These are phyloP conservation scores for Argyrosomus regius DNA, from an alignment of 2,797 vertebrate genomes.

Conservation along the genomic window DNA sequence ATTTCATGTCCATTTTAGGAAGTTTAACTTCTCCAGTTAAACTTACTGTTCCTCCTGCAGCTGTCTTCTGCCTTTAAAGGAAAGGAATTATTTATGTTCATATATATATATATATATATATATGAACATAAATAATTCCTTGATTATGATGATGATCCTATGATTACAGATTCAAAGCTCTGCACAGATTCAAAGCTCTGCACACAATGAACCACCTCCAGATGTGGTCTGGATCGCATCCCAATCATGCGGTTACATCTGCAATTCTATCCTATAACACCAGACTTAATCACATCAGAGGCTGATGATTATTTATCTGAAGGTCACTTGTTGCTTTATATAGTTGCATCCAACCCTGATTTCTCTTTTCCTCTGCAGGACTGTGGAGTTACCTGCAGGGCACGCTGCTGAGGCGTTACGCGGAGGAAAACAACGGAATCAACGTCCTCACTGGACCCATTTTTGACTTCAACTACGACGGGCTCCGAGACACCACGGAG, in stretches of 20 bases:
- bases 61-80: neutral
- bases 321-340: neutral
- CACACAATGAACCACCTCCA: too few species aligned
- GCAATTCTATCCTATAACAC: too few species aligned
- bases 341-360: neutral
- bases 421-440: conserved; percentile 89
- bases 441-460: conserved; percentile 93
- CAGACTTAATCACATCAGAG: neutral
- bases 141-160: too few species aligned
- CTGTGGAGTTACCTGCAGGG: conserved; percentile 94
- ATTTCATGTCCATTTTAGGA: neutral
- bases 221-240: too few species aligned
- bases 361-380: conserved; percentile 75
- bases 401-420: conserved; percentile 89
- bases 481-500: conserved; percentile 90
- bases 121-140: too few species aligned
- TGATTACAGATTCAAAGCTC: too few species aligned
- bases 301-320: neutral
- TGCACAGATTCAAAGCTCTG: too few species aligned
- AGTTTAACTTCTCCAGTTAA: too few species aligned
- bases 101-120: too few species aligned
- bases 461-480: conserved; percentile 93
- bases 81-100: too few species aligned
- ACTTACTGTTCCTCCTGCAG: neutral
- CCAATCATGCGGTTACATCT: too few species aligned